phyloP scores from a whole-genome alignment of 2,888 invertebrate genomes.

The Rhopalosiphum nymphaeae region DNA sequence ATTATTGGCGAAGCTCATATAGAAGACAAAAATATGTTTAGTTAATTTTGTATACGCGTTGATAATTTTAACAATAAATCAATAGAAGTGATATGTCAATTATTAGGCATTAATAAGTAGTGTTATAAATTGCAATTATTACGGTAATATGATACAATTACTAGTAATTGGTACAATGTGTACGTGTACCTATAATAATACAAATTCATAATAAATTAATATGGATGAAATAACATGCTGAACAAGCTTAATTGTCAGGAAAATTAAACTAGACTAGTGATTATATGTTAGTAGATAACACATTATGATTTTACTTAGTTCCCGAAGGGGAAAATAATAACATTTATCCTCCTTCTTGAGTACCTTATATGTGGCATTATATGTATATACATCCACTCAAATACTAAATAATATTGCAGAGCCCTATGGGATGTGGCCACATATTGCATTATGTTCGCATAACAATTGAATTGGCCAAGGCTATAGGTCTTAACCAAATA shows the following conservation, averaged over 20 bases:
- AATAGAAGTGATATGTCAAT: not conserved
- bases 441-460: slow-evolving; percentile 3
- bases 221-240: not conserved
- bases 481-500: slow-evolving; percentile 4
- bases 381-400: not conserved
- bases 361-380: not conserved
- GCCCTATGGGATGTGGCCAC: not conserved
- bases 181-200: not conserved
- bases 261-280: slow-evolving; percentile 22
- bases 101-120: not conserved
- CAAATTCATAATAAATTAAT: not conserved
- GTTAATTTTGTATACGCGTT: not conserved
- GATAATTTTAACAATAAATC: not conserved
- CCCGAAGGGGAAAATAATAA: slow-evolving; percentile 43
- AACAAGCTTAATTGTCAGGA: slow-evolving; percentile 44
- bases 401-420: not conserved
- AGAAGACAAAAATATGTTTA: not conserved
- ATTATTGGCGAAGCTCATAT: not conserved
- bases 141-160: not conserved
- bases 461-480: not conserved
- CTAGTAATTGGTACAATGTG: not conserved
- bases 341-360: not conserved
- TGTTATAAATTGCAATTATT: not conserved
- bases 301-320: slow-evolving; percentile 17
- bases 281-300: not conserved